These are phyloP conservation scores for Meda fulgida DNA, from an alignment of 2,797 vertebrate genomes.

Conservation along the genomic window DNA sequence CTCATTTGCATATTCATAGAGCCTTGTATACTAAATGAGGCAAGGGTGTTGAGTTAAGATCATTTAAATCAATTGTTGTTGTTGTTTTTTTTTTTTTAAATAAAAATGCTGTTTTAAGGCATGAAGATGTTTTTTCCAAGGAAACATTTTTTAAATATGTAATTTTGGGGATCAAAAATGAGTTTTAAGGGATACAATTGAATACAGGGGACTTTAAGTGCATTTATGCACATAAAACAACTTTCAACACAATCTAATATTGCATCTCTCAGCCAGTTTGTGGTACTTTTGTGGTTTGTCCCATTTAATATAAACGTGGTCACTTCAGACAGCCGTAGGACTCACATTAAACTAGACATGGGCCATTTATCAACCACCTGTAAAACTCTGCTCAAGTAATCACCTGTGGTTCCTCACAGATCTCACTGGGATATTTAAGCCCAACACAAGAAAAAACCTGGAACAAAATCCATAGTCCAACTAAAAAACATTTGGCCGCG, in stretches of 20 bases:
- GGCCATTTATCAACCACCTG: constrained; percentile 59
- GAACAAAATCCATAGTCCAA: constrained; percentile 58
- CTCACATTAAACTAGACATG: constrained; percentile 54
- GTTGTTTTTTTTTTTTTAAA: too few relatives aligned
- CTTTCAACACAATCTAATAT: too few relatives aligned
- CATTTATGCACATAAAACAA: neutral
- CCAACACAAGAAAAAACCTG: constrained; percentile 38
- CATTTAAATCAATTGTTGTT: too few relatives aligned
- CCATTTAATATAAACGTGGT: constrained; percentile 60
- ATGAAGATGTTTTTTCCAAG: too few relatives aligned
- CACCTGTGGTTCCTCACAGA: constrained; percentile 39
- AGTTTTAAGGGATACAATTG: too few relatives aligned
- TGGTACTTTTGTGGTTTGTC: neutral
- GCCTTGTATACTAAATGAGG: too few relatives aligned
- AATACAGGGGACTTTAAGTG: too few relatives aligned
- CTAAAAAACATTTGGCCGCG: constrained; percentile 62
- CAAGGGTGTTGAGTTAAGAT: too few relatives aligned
- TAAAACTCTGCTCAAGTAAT: constrained; percentile 60
- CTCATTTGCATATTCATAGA: too few relatives aligned
- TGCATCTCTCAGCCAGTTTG: neutral
- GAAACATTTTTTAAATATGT: too few relatives aligned
- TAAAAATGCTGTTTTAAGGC: too few relatives aligned
- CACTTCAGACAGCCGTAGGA: constrained; percentile 50
- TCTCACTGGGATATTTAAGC: constrained; percentile 48
- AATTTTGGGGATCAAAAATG: too few relatives aligned